Evolutionary conservation across 2,797 vertebrate species (phyloP), one percentile per base, ranked within the genome.

Genomic region (Meriones psammophilus): DNA sequence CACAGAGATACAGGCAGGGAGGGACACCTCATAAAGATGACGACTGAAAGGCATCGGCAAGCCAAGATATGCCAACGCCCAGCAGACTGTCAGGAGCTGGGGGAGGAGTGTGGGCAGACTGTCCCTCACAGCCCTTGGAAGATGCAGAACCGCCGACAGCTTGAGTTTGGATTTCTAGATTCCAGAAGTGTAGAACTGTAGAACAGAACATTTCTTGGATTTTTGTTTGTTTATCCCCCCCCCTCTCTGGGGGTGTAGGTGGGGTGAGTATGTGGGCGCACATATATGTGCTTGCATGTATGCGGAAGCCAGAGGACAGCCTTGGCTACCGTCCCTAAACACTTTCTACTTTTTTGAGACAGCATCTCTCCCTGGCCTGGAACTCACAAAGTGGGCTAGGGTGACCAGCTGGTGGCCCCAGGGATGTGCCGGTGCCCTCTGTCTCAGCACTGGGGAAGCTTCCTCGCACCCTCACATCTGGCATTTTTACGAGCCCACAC

Each of bases 241-340:
- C 20, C 42, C 15, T 56, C 69, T 71, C 33, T 20, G 56, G 3
- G 56, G 56, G 33, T 60, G n/a, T 15, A 7, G 26, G 58, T 26
- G 8, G 30, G 17, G 28, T 50, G 17, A 10, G 79, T 60, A n/a
- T 0, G 39, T 5, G 22, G 24, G 39, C 12, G 39, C n/a, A 79
- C 50, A 36, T 26, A 18, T 33, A 5, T 22, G 20, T 24, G 5
- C 0, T 2, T 8, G 5, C 3, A 3, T 54, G 28, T 12, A 15
- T 26, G 66, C 3, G 4, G 50, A 56, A 20, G 4, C 22, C 33
- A 71, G 46, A 56, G 22, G 22, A 86, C n/a, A 33, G 56, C 33
- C 14, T 56, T 71, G 14, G 66, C 1, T 54, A 71, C 36, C 36
- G 22, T 56, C 68, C 68, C 50, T 71, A 71, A 33, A 36, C 15